Evolutionary conservation across 2,888 invertebrate genomes (phyloP), one percentile per base, ranked within the genome.

Genomic region (Pedicia rivosa): DNA sequence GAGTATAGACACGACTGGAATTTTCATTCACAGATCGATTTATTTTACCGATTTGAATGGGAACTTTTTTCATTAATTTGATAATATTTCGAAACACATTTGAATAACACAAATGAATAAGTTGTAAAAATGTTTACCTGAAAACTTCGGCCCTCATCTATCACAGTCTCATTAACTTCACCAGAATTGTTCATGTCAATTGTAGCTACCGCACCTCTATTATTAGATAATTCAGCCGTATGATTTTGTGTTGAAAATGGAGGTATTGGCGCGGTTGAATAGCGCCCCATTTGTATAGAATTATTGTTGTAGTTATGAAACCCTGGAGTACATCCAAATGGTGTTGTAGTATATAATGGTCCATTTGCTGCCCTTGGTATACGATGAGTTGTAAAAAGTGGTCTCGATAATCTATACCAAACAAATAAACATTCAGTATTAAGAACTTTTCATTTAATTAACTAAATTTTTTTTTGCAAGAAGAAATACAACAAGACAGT

Each of bases 151-250:
- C 29, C 36, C 20, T 40, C 40, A 29, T 41, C 38, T 41, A 41
- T 41, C 40, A 41, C 40, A 41, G 40, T 36, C 16, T 41, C 40
- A 41, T 35, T 40, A 32, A 32, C 20, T 12, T 20, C 22, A 32
- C 32, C 20, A 12, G 32, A 32, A 32, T 32, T 32, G 13, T 32
- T 32, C 20, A 32, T 6, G 19, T 20, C 20, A 25, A 20, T 28
- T 34, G 25, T 35, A 31, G 34, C 34, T 37, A 40, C 28, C 33
- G n/a, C 36, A 14, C 28, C 4, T 17, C n/a, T 7, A 33, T 19
- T 32, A 19, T 12, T 6, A 27, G 17, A 9, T 20, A 14, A n/a
- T 13, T 6, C 19, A 14, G 13, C 14, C 12, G 13, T 22, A 32
- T 13, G 9, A 22, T 32, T 32, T 32, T 32, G 19, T 32, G 32